Conservation (phyloP, 1,140 invertebrate genomes). For the Calosoma granatense region DNA sequence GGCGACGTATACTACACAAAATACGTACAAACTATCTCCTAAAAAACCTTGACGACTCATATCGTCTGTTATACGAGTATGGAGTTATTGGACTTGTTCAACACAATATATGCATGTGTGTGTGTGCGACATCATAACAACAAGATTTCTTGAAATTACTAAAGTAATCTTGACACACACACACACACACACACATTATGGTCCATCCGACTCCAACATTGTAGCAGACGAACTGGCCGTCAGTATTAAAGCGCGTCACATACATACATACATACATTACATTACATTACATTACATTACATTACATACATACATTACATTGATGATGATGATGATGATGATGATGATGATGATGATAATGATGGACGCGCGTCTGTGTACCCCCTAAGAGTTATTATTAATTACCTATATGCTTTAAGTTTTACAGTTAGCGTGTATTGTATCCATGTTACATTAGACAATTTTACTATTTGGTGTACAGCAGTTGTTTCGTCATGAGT, state of each 20-base stretch:
- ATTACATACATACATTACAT: too few relatives aligned
- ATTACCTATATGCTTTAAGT: slow-evolving; percentile 32
- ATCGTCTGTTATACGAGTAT: slow-evolving; percentile 15
- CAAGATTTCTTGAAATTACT: too few relatives aligned
- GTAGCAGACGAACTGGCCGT: not conserved
- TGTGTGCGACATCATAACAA: too few relatives aligned
- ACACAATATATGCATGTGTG: not conserved
- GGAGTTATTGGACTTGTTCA: not conserved
- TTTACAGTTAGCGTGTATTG: slow-evolving; percentile 35
- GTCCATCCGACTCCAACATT: not conserved
- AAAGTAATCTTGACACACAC: too few relatives aligned
- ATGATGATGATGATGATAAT: too few relatives aligned
- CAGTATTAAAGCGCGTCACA: not conserved
- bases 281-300: too few relatives aligned
- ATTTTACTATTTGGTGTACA: slow-evolving; percentile 40
- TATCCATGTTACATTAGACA: slow-evolving; percentile 39
- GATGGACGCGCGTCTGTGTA: slow-evolving; percentile 2
- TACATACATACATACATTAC: too few relatives aligned
- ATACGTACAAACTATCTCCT: slow-evolving; percentile 37
- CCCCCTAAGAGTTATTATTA: slow-evolving; percentile 8
- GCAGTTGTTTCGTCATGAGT: slow-evolving; percentile 31
- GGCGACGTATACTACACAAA: slow-evolving; percentile 37
- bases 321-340: too few relatives aligned
- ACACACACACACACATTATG: not conserved
- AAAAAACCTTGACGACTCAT: slow-evolving; percentile 30